A percentile compares a stretch with the other conserved stretches of the same genome.
Conservation (phyloP, 2,888 invertebrate genomes). For the Cyclophora punctaria region DNA sequence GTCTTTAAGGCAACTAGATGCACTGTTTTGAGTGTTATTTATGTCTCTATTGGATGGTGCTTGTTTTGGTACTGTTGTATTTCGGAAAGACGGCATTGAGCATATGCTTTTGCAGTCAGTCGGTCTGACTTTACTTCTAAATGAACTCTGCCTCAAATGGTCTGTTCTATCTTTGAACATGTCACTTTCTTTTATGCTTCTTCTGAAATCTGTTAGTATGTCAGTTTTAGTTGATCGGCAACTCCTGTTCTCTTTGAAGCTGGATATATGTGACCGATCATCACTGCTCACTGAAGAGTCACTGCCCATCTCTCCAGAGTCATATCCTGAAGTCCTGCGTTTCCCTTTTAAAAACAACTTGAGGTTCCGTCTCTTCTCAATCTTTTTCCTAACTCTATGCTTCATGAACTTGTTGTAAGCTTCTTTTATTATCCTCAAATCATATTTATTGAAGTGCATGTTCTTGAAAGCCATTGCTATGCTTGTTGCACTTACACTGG, state of each 20-base stretch:
- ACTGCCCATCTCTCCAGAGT: conserved; percentile 53
- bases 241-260: conserved; percentile 28
- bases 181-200: conserved; percentile 26
- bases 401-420: conserved; percentile 39
- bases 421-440: conserved; percentile 38
- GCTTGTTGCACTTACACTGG: conserved; percentile 41
- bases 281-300: conserved; percentile 55
- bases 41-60: conserved; percentile 2
- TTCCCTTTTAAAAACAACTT: conserved; percentile 33
- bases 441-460: conserved; percentile 40
- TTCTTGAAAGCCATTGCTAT: conserved; percentile 44
- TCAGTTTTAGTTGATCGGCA: conserved; percentile 33
- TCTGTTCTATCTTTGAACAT: conserved; percentile 34
- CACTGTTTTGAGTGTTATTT: conserved; percentile 15
- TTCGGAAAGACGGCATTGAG: conserved; percentile 5
- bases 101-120: conserved; percentile 6
- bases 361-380: conserved; percentile 41
- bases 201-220: conserved; percentile 23
- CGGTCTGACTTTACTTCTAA: conserved; percentile 26
- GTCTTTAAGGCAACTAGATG: conserved; percentile 28
- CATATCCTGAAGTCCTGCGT: conserved; percentile 36
- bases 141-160: conserved; percentile 30
- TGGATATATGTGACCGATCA: conserved; percentile 35
- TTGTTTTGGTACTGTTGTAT: conserved; percentile 1
- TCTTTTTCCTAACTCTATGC: conserved; percentile 28